A percentile compares a stretch with the other conserved stretches of the same genome.
Evolutionary conservation across 1,140 invertebrate genomes (phyloP).

Genomic region (Cyrtorhinus lividipennis): DNA sequence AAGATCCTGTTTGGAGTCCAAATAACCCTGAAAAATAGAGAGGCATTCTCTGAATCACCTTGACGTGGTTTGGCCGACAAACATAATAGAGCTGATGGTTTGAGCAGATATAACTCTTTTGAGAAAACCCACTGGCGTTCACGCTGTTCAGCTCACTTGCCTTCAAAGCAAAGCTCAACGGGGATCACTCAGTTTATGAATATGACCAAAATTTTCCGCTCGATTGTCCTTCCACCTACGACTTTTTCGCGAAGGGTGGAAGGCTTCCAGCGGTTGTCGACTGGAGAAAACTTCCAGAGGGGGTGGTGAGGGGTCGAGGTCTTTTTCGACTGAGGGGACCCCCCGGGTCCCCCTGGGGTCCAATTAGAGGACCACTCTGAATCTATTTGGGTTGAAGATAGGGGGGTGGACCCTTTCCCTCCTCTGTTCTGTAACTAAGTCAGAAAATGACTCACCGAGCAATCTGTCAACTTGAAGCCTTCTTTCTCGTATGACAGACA

Average conservation of each 20-base stretch:
- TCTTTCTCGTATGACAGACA: conserved; percentile 1
- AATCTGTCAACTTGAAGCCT: conserved; percentile 1
- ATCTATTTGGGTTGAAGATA: not conserved
- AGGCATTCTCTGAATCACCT: no score
- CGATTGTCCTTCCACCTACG: not conserved
- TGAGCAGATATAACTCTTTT: no score
- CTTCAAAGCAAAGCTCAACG: not conserved
- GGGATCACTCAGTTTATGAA: not conserved
- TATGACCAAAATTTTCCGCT: conserved; percentile 6
- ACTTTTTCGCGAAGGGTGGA: not conserved
- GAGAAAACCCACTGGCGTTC: not conserved
- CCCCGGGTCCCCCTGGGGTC: not conserved
- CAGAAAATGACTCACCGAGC: conserved; percentile 3
- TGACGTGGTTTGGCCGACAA: no score
- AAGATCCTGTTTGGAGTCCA: no score
- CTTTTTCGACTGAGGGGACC: no score
- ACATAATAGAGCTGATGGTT: no score
- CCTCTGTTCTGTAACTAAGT: conserved; percentile 1
- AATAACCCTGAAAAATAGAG: no score
- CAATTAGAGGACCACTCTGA: conserved; percentile 6
- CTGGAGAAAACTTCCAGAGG: not conserved
- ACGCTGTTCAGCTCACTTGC: not conserved
- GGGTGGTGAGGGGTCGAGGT: not conserved
- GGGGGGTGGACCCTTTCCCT: not conserved
- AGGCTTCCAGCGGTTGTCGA: not conserved